Evolutionary conservation across 2,888 invertebrate genomes (phyloP).

Genomic region (Xanthia icteritia): DNA sequence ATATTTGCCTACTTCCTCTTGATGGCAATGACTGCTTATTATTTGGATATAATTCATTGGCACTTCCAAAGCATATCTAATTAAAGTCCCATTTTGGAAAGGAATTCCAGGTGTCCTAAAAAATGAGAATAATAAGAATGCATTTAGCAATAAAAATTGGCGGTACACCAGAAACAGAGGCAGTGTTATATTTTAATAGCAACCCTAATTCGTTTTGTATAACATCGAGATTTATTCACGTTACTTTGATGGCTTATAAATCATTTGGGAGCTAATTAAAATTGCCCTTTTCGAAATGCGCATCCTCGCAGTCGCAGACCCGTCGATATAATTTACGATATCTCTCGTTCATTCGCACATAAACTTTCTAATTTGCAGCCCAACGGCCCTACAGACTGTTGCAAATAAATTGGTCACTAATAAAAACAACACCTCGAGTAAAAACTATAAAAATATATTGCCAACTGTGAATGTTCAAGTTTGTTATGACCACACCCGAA

Average conservation of each 20-base stretch:
- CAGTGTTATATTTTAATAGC: conserved; percentile 54
- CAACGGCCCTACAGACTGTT: conserved; percentile 75
- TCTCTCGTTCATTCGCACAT: conserved; percentile 82
- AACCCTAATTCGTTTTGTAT: conserved; percentile 67
- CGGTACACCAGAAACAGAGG: conserved; percentile 57
- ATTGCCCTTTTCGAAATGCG: conserved; percentile 79
- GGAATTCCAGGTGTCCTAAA: background rate
- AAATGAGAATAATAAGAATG: conserved; percentile 30
- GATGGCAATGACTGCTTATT: background rate
- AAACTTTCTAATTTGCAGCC: conserved; percentile 89
- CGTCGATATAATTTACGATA: conserved; percentile 88
- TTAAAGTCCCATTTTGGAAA: background rate
- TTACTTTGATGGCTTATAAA: conserved; percentile 84
- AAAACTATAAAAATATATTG: conserved; percentile 87
- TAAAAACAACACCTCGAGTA: conserved; percentile 85
- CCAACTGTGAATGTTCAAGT: conserved; percentile 83
- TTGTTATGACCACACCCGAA: conserved; percentile 86
- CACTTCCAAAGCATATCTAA: background rate
- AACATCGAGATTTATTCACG: conserved; percentile 78
- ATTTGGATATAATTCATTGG: background rate
- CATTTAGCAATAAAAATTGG: conserved; percentile 56
- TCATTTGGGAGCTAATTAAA: conserved; percentile 87
- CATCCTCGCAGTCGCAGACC: conserved; percentile 79
- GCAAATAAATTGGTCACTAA: conserved; percentile 83
- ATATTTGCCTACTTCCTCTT: background rate